These are phyloP conservation scores for Nothoprocta perdicaria DNA, from an alignment of 2,113 vertebrate genomes.

Conservation along the genomic window DNA sequence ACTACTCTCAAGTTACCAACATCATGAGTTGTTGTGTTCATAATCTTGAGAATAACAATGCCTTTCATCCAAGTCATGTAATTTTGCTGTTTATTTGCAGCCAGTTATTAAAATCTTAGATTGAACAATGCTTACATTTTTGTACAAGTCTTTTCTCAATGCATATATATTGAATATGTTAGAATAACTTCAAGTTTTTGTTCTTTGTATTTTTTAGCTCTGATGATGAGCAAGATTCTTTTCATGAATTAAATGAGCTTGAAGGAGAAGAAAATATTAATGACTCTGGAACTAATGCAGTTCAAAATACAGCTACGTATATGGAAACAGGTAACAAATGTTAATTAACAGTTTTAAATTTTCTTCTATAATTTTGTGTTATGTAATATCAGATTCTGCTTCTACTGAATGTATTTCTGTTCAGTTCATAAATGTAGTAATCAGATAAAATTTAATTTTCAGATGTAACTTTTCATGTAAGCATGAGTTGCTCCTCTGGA, in stretches of 20 bases:
- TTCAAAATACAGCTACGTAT: constrained; percentile 62
- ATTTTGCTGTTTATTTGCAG: background rate
- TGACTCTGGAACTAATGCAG: constrained; percentile 18
- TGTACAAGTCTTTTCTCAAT: background rate
- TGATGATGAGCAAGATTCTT: constrained; percentile 62
- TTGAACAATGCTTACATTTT: background rate
- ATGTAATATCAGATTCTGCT: background rate
- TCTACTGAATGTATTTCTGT: background rate
- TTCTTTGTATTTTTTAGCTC: constrained; percentile 53
- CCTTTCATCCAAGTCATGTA: background rate
- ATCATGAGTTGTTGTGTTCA: background rate
- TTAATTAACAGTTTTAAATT: background rate
- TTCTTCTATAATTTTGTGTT: background rate
- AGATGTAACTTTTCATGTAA: background rate
- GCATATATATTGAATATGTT: background rate
- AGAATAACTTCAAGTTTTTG: constrained; percentile 14
- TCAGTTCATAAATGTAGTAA: background rate
- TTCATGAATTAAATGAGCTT: constrained; percentile 47
- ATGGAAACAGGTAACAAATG: constrained; percentile 78
- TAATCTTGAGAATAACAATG: background rate
- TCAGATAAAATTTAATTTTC: background rate
- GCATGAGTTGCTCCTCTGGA: background rate
- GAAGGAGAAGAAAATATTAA: constrained; percentile 71
- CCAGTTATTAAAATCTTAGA: background rate
- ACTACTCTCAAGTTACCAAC: background rate